phyloP scores from a whole-genome alignment of 2,888 invertebrate genomes.

The Sipha maydis region DNA sequence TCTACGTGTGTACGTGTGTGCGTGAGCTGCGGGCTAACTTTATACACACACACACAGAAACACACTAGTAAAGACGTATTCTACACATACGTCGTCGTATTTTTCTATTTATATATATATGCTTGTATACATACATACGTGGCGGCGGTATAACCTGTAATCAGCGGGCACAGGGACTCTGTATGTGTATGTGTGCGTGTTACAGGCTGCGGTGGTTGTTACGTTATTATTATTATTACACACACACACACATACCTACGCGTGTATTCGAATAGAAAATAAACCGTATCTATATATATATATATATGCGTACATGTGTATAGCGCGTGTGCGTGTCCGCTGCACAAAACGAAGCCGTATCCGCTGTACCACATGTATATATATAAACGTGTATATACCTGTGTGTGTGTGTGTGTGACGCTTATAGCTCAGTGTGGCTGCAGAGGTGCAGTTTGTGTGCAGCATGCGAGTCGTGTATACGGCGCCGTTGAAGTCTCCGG shows the following conservation, averaged over 20 bases:
- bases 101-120: neutral
- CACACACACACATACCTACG: neutral
- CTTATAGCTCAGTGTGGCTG: neutral
- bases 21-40: constrained; percentile 4
- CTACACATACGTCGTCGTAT: neutral
- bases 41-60: neutral
- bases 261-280: neutral
- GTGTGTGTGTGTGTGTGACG: neutral
- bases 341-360: constrained; percentile 3
- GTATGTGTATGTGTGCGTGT: constrained; percentile 9
- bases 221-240: constrained; percentile 12
- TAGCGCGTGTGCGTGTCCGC: constrained; percentile 21
- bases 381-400: neutral
- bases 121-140: neutral
- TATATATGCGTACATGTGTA: neutral
- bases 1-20: neutral
- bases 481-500: neutral
- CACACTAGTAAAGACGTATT: neutral
- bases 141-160: constrained; percentile 56
- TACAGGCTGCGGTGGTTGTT: constrained; percentile 38
- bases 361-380: neutral
- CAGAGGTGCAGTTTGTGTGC: neutral
- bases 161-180: constrained; percentile 41
- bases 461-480: neutral
- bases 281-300: neutral